Evolutionary conservation across 2,797 vertebrate species (phyloP).

Genomic region (Sardinella longiceps): DNA sequence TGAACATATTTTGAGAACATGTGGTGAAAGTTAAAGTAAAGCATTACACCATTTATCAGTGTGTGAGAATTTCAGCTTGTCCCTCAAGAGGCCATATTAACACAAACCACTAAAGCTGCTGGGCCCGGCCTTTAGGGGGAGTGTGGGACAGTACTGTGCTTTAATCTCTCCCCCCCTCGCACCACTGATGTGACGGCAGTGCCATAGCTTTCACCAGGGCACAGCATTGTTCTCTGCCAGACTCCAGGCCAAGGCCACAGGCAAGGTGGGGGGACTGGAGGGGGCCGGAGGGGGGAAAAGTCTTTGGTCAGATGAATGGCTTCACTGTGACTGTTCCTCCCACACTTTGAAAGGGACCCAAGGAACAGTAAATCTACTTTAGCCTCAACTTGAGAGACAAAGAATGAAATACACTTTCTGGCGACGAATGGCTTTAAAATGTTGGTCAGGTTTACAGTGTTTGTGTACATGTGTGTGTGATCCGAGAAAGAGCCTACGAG

Average conservation of each 20-base stretch:
- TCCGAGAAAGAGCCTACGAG: not conserved
- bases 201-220: not conserved
- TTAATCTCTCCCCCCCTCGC: not conserved
- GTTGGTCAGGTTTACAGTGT: not conserved
- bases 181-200: not conserved
- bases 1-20: too few species aligned
- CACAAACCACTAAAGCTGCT: too few species aligned
- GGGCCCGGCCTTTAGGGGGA: not conserved
- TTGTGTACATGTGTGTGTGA: constrained; percentile 12
- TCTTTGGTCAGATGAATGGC: constrained; percentile 48
- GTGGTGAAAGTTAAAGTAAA: not conserved
- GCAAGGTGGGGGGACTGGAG: constrained; percentile 36
- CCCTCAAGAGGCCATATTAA: not conserved
- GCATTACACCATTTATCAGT: not conserved
- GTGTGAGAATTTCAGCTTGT: not conserved
- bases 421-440: not conserved
- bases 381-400: not conserved
- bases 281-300: constrained; percentile 22
- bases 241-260: constrained; percentile 31
- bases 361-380: not conserved
- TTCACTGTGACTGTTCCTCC: constrained; percentile 23
- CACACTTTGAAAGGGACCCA: constrained; percentile 23
- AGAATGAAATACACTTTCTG: constrained; percentile 15
- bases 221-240: constrained; percentile 45
- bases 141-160: not conserved